phyloP scores from a whole-genome alignment of 1,140 invertebrate genomes.

The Eubasilissa regina region DNA sequence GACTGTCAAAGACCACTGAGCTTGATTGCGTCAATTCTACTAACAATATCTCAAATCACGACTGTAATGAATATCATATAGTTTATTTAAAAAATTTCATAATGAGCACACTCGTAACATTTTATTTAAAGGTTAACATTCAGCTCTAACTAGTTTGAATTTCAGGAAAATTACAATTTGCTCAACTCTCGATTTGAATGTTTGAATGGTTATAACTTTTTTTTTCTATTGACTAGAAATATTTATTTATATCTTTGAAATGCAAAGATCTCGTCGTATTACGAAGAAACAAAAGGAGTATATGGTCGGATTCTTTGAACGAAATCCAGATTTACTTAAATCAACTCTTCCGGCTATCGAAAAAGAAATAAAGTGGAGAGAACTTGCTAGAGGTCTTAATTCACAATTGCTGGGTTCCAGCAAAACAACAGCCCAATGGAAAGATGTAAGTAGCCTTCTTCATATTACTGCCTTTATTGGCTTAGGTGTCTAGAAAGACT shows the following conservation, averaged over 20 bases:
- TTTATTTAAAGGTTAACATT: no score
- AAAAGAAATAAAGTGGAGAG: conserved; percentile 36
- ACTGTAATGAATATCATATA: no score
- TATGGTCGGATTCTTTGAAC: conserved; percentile 13
- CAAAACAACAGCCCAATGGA: conserved; percentile 35
- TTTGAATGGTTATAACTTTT: not conserved
- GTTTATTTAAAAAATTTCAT: no score
- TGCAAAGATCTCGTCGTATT: conserved; percentile 31
- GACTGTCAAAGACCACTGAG: no score
- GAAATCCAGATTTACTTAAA: conserved; percentile 18
- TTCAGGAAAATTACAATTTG: no score
- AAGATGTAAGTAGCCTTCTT: conserved; percentile 9
- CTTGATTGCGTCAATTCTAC: no score
- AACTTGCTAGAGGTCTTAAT: conserved; percentile 19
- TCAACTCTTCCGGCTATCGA: conserved; percentile 3
- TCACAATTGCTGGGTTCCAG: conserved; percentile 13
- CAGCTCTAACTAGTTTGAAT: no score
- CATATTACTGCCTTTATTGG: no score
- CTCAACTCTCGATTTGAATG: no score
- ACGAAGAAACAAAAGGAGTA: conserved; percentile 32
- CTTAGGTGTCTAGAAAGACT: not conserved
- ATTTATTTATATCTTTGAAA: not conserved
- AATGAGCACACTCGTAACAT: no score
- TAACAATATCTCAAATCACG: no score
- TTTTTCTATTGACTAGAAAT: not conserved